Evolutionary conservation across 1,140 invertebrate species (phyloP).

Genomic region (Manduca sexta): DNA sequence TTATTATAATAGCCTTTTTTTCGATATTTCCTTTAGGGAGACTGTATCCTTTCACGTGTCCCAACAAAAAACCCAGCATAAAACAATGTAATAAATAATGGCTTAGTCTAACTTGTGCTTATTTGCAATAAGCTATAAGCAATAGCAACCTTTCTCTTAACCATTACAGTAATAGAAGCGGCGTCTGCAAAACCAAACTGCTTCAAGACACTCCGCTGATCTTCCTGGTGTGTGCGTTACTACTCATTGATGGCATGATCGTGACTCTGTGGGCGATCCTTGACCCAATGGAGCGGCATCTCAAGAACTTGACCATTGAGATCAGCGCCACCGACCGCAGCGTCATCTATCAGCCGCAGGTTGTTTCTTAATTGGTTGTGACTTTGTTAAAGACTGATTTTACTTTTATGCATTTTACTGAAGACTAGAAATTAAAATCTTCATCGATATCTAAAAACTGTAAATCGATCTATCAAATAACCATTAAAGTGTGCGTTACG

Average conservation of each 20-base stretch:
- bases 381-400: too few relatives aligned
- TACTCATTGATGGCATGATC: slow-evolving; percentile 85
- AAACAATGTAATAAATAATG: too few relatives aligned
- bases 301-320: slow-evolving; percentile 88
- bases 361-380: too few relatives aligned
- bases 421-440: too few relatives aligned
- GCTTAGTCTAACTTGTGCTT: too few relatives aligned
- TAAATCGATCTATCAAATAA: too few relatives aligned
- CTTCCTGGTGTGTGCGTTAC: slow-evolving; percentile 82
- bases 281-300: slow-evolving; percentile 88
- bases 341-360: slow-evolving; percentile 91
- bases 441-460: too few relatives aligned
- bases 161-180: slow-evolving; percentile 67
- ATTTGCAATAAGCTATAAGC: neutral
- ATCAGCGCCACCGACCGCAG: slow-evolving; percentile 83
- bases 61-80: neutral
- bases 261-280: slow-evolving; percentile 86
- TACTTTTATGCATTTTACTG: too few relatives aligned
- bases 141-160: neutral
- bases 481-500: too few relatives aligned
- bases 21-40: too few relatives aligned
- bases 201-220: slow-evolving; percentile 90
- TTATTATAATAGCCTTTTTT: too few relatives aligned
- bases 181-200: slow-evolving; percentile 79
- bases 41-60: too few relatives aligned